Conservation (phyloP, 2,888 invertebrate species). For the Elaeidobius kamerunicus region DNA sequence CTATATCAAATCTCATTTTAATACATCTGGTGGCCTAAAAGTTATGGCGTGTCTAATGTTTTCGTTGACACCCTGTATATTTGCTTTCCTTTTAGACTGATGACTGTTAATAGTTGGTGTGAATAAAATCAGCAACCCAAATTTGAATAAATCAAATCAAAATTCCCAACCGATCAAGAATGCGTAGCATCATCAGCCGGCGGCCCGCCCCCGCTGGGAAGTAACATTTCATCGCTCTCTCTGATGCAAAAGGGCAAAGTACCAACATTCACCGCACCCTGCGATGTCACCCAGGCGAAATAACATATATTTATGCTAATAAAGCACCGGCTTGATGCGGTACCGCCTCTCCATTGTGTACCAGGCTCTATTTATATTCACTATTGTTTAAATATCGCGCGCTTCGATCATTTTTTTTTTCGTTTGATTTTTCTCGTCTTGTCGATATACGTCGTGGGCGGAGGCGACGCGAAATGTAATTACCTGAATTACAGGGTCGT, state of each 20-base stretch:
- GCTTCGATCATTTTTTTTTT: slow-evolving; percentile 33
- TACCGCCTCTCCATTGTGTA: slow-evolving; percentile 45
- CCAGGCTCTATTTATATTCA: slow-evolving; percentile 44
- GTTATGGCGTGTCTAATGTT: too few relatives aligned
- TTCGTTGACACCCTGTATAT: too few relatives aligned
- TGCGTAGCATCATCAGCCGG: slow-evolving; percentile 24
- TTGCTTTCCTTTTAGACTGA: too few relatives aligned
- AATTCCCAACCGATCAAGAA: slow-evolving; percentile 20
- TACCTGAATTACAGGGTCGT: slow-evolving; percentile 25
- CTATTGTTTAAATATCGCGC: slow-evolving; percentile 41
- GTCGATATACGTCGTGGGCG: slow-evolving; percentile 24
- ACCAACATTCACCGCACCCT: slow-evolving; percentile 23
- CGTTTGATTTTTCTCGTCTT: slow-evolving; percentile 13
- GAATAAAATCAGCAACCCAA: background rate
- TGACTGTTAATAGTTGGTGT: background rate
- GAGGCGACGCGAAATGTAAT: slow-evolving; percentile 31
- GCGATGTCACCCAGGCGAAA: slow-evolving; percentile 40
- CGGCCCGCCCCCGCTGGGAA: slow-evolving; percentile 23
- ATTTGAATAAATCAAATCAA: slow-evolving; percentile 16
- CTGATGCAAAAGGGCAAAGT: too few relatives aligned
- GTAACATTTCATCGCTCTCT: slow-evolving; percentile 21
- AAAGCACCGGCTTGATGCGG: slow-evolving; percentile 37
- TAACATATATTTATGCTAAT: slow-evolving; percentile 47
- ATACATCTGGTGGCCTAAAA: too few relatives aligned
- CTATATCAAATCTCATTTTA: too few relatives aligned